Conservation (phyloP, 2,113 vertebrate genomes). For the Enhydra lutris region DNA sequence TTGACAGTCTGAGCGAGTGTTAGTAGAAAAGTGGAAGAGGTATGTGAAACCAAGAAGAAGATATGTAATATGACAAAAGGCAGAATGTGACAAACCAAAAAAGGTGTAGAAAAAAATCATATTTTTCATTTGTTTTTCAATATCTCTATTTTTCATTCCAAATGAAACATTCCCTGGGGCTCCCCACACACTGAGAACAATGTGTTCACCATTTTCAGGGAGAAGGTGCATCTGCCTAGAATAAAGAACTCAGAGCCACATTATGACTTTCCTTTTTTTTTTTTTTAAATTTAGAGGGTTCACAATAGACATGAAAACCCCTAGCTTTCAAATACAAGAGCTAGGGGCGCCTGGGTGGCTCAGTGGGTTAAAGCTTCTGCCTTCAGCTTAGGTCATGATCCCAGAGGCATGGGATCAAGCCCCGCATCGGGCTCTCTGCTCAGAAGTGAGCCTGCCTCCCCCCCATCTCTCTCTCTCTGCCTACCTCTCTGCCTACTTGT, state of each 20-base stretch:
- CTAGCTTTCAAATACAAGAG: not conserved
- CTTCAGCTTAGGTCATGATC: too few species aligned
- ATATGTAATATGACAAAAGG: not conserved
- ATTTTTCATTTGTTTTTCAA: not conserved
- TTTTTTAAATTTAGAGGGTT: not conserved
- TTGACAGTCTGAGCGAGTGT: not conserved
- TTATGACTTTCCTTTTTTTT: not conserved
- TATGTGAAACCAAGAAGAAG: not conserved
- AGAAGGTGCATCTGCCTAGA: not conserved
- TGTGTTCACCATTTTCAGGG: not conserved
- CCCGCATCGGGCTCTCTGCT: too few species aligned
- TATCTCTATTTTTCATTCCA: not conserved
- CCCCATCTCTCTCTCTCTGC: too few species aligned
- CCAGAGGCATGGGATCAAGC: too few species aligned
- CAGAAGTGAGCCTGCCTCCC: too few species aligned
- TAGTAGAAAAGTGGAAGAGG: not conserved
- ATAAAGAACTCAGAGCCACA: not conserved
- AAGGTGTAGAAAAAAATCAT: not conserved
- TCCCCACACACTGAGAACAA: not conserved
- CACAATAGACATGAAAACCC: not conserved
- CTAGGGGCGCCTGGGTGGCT: too few species aligned
- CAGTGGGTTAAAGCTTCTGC: too few species aligned
- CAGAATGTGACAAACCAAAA: not conserved
- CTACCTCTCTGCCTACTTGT: too few species aligned
- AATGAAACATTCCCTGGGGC: not conserved